phyloP scores from a whole-genome alignment of 2,113 vertebrate species.

The Piaya cayana region DNA sequence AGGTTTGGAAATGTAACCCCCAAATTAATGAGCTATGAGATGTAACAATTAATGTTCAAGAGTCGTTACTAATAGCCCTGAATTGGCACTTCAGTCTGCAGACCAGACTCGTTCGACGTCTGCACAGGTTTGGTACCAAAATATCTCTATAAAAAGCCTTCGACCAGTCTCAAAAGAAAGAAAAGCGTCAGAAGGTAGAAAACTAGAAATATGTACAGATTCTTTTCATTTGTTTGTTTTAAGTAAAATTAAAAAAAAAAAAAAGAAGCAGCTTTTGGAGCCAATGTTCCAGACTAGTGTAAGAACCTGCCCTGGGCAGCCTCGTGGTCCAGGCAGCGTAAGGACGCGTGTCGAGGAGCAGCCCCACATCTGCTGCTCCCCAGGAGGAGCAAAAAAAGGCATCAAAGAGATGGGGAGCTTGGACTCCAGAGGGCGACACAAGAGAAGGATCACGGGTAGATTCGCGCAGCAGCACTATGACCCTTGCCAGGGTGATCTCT shows the following conservation, averaged over 20 bases:
- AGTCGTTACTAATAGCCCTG: conserved; percentile 57
- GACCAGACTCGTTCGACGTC: background rate
- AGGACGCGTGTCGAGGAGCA: background rate
- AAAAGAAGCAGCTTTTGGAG: conserved; percentile 58
- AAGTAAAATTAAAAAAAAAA: conserved; percentile 26
- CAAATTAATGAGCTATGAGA: conserved; percentile 34
- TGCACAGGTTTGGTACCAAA: conserved; percentile 53
- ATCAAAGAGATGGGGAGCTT: background rate
- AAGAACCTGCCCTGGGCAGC: conserved; percentile 29
- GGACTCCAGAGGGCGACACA: background rate
- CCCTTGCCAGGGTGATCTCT: background rate
- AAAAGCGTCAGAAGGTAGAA: conserved; percentile 57
- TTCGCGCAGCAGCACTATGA: conserved; percentile 7
- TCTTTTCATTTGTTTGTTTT: conserved; percentile 44
- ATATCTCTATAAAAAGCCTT: conserved; percentile 60
- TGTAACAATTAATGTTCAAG: conserved; percentile 8
- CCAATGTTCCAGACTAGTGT: conserved; percentile 36
- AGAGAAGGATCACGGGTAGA: background rate
- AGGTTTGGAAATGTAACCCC: conserved; percentile 48
- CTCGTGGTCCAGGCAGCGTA: background rate
- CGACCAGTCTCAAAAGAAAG: conserved; percentile 39
- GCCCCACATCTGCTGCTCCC: conserved; percentile 36
- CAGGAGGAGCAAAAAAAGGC: conserved; percentile 21
- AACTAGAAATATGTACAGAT: conserved; percentile 67
- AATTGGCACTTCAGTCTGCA: conserved; percentile 68